phyloP scores from a whole-genome alignment of 2,888 invertebrate species.

The Diloba caeruleocephala region DNA sequence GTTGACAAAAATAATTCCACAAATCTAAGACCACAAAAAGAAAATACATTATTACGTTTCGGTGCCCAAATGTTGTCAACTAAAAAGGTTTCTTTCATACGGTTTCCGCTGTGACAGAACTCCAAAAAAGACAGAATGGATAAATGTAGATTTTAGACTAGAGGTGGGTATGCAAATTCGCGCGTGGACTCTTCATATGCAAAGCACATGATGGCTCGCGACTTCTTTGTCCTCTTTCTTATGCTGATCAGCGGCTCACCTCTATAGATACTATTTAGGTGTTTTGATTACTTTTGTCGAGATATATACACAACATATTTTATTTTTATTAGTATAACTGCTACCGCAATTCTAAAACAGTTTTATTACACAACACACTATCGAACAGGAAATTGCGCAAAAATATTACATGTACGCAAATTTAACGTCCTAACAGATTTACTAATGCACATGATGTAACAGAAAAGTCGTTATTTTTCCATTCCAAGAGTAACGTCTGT shows the following conservation, averaged over 20 bases:
- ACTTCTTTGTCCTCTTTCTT: constrained; percentile 74
- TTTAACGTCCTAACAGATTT: constrained; percentile 38
- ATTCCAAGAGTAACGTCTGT: constrained; percentile 49
- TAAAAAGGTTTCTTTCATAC: constrained; percentile 37
- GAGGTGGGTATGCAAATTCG: constrained; percentile 81
- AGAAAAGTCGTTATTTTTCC: constrained; percentile 60
- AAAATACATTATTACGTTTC: background rate
- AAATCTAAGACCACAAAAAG: background rate
- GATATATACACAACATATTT: constrained; percentile 24
- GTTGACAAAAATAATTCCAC: background rate
- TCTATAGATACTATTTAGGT: constrained; percentile 58
- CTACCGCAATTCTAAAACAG: constrained; percentile 33
- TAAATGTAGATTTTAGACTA: constrained; percentile 76
- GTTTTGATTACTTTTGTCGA: constrained; percentile 58
- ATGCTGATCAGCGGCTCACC: constrained; percentile 69
- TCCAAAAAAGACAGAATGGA: constrained; percentile 67
- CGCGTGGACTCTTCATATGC: constrained; percentile 88
- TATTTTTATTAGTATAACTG: constrained; percentile 26
- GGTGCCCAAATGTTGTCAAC: constrained; percentile 12
- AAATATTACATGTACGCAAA: constrained; percentile 38
- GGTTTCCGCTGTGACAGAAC: constrained; percentile 46
- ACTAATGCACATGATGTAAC: constrained; percentile 32
- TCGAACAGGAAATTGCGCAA: constrained; percentile 37
- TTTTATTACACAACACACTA: constrained; percentile 25
- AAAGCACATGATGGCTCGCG: constrained; percentile 77